phyloP scores from a whole-genome alignment of 2,888 invertebrate genomes.

The Aproaerema taeniolella region DNA sequence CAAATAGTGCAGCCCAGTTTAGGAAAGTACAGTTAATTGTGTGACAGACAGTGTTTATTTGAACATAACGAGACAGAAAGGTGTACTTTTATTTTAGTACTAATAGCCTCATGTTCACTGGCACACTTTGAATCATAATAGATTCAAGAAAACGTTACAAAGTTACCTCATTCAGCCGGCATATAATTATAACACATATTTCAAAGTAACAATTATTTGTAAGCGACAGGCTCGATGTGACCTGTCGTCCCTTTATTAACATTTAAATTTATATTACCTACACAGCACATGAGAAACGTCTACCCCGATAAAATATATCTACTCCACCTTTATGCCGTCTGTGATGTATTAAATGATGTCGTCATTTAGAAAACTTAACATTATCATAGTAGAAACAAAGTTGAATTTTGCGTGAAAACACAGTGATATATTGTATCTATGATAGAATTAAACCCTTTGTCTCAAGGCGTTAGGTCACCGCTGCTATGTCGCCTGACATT shows the following conservation, averaged over 20 bases:
- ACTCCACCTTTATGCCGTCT: conserved; percentile 46
- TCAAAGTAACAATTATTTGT: conserved; percentile 48
- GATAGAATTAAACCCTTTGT: conserved; percentile 70
- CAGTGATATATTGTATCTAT: conserved; percentile 31
- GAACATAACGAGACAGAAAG: conserved; percentile 5
- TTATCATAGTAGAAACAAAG: conserved; percentile 39
- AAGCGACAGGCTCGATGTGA: conserved; percentile 41
- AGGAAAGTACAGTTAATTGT: conserved; percentile 7
- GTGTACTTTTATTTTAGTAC: conserved; percentile 11
- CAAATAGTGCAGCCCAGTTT: conserved; percentile 8
- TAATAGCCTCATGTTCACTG: conserved; percentile 6
- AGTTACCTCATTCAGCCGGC: conserved; percentile 27
- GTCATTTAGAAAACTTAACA: conserved; percentile 30
- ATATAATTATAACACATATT: conserved; percentile 49
- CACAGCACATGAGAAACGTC: conserved; percentile 53
- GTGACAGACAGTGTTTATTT: conserved; percentile 9
- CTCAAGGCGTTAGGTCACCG: conserved; percentile 63
- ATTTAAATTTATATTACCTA: conserved; percentile 56
- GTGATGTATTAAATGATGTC: conserved; percentile 42
- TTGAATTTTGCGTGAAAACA: conserved; percentile 39
- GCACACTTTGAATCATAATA: conserved; percentile 8
- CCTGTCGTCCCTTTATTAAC: conserved; percentile 60
- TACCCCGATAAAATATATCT: conserved; percentile 48
- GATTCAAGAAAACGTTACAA: conserved; percentile 4
- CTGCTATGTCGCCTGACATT: conserved; percentile 66